Evolutionary conservation across 1,140 invertebrate genomes (phyloP).

Genomic region (Eupeodes corollae): DNA sequence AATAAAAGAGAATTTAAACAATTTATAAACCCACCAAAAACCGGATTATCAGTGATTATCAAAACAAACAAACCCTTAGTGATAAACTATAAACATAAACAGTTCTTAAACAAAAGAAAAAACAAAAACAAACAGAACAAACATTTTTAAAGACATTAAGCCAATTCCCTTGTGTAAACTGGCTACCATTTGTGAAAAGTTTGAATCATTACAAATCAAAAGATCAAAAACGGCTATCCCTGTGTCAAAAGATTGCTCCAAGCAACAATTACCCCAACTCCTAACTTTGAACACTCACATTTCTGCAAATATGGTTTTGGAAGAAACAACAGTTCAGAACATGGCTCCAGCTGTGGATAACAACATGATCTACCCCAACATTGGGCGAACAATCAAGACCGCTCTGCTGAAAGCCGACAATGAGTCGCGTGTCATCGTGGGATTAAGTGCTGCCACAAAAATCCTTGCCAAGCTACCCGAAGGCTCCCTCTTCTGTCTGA

Average conservation of each 20-base stretch:
- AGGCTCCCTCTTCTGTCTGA: slow-evolving; percentile 50
- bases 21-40: too few relatives aligned
- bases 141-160: slow-evolving; percentile 3
- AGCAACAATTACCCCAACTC: too few relatives aligned
- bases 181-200: too few relatives aligned
- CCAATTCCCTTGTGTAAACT: not conserved
- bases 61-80: slow-evolving; percentile 34
- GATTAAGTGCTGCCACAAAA: slow-evolving; percentile 48
- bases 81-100: slow-evolving; percentile 25
- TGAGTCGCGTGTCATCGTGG: slow-evolving; percentile 48
- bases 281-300: too few relatives aligned
- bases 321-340: too few relatives aligned
- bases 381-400: slow-evolving; percentile 43
- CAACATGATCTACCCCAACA: slow-evolving; percentile 22
- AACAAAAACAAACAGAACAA: slow-evolving; percentile 2
- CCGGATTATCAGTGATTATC: not conserved
- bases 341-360: too few relatives aligned
- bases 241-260: too few relatives aligned
- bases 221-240: too few relatives aligned
- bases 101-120: slow-evolving; percentile 4
- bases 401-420: slow-evolving; percentile 45
- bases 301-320: too few relatives aligned
- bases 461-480: slow-evolving; percentile 46
- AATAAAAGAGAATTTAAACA: too few relatives aligned
- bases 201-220: too few relatives aligned